A percentile compares a stretch with the other conserved stretches of the same genome.
Evolutionary conservation across 2,113 vertebrate species (phyloP).

Genomic region (Myiopsitta monachus): DNA sequence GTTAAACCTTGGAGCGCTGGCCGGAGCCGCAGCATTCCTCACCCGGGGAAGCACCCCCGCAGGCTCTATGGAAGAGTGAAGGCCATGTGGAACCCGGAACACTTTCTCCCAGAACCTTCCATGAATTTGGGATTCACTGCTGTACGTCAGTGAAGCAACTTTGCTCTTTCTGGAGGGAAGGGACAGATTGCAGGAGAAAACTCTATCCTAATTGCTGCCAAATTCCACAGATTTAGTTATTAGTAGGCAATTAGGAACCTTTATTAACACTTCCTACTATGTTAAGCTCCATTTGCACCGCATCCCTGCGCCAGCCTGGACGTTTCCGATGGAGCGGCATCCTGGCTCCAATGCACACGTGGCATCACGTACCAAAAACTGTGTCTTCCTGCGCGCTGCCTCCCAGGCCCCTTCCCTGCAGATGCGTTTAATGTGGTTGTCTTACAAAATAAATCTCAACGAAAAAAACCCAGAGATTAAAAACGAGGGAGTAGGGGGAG

Average conservation of each 20-base stretch:
- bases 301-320: neutral
- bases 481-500: neutral
- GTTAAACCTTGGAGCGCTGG: neutral
- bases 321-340: neutral
- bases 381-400: neutral
- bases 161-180: conserved; percentile 30
- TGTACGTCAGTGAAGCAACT: neutral
- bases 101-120: neutral
- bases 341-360: neutral
- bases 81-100: neutral
- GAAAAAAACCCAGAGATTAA: neutral
- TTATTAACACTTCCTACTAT: conserved; percentile 53
- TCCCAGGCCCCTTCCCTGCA: neutral
- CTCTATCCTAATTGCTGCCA: conserved; percentile 2
- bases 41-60: accelerated
- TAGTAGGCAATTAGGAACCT: conserved; percentile 57
- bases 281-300: neutral
- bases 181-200: conserved; percentile 40
- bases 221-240: conserved; percentile 55
- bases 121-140: neutral
- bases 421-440: neutral
- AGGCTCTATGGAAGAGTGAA: neutral
- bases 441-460: neutral
- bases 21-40: accelerated
- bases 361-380: neutral